Evolutionary conservation across 2,797 vertebrate genomes (phyloP), one percentile per base, ranked within the genome.

Genomic region (Melanotaenia nigrans): DNA sequence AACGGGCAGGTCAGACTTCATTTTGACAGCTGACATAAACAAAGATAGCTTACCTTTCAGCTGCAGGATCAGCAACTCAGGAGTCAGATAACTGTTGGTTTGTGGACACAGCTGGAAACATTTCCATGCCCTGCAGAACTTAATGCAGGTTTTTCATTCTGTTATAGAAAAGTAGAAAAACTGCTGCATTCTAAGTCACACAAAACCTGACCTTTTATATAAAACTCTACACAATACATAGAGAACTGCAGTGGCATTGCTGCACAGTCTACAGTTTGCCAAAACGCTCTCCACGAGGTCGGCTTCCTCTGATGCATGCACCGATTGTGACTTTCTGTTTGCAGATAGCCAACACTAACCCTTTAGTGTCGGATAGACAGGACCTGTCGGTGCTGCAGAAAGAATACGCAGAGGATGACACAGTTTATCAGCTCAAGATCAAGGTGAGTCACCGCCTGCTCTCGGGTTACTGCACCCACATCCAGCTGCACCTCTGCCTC

Each of bases 291-390:
- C 18, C 30, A 30, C 16, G 16, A 8, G 60, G 28, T 20, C 33
- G 16, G 10, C 56, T 67, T 6, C 12, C 32, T 18, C n/a, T 22
- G 8, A 1, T 65, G 25, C 30, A 30, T 56, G 4, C 1, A 4
- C 22, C 47, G 18, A 77, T 56, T 13, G 16, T 2, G 1, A 10
- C 28, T 55, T 38, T 64, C 9, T 67, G 20, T 83, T 20, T 79
- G n/a, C 70, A 98, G 97, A 98, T 98, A 59, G 97, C 97, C 24
- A 97, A 96, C 89, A 97, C 94, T 91, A 98, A 96, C 83, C 96
- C 97, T 0, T 91, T 98, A 87, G 97, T 98, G 83, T 98, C 97
- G 0, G 96, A 96, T 79, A 94, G 95, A 85, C 94, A 97, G 94
- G 95, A 97, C 5, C 90, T 98, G 66, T 92, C 95, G 0, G 96